These are phyloP conservation scores for Sebastes vulpes DNA, from an alignment of 2,797 vertebrate species.

Conservation along the genomic window DNA sequence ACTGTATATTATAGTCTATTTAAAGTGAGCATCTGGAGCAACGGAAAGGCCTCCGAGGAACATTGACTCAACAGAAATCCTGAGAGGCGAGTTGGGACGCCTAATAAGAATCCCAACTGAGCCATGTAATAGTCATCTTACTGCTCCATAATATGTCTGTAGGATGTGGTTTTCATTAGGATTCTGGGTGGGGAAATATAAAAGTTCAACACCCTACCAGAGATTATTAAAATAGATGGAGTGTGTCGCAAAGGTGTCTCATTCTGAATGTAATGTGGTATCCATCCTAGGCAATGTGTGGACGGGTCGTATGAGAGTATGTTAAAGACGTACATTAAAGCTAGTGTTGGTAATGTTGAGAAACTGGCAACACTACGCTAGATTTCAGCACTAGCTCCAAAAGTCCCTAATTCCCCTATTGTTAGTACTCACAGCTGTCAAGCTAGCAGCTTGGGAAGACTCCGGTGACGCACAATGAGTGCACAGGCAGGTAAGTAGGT, in stretches of 20 bases:
- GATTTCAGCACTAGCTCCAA: too few relatives aligned
- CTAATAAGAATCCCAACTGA: conserved; percentile 32
- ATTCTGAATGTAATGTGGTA: not conserved
- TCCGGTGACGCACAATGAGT: rapidly evolving
- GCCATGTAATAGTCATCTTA: conserved; percentile 38
- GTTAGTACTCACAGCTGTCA: too few relatives aligned
- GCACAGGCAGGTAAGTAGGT: too few relatives aligned
- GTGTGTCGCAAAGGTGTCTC: not conserved
- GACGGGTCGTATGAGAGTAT: not conserved
- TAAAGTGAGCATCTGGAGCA: conserved; percentile 34
- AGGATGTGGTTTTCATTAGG: not conserved
- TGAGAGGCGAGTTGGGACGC: conserved; percentile 3
- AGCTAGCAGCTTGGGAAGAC: too few relatives aligned
- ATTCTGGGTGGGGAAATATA: conserved; percentile 33
- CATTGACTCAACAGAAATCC: conserved; percentile 57
- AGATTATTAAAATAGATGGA: conserved; percentile 35
- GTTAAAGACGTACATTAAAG: not conserved
- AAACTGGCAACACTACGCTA: too few relatives aligned
- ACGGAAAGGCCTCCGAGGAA: conserved; percentile 23
- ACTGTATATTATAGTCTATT: conserved; percentile 44
- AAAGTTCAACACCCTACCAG: conserved; percentile 6
- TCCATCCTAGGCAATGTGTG: not conserved
- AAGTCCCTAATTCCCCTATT: too few relatives aligned
- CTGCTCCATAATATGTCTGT: conserved; percentile 7
- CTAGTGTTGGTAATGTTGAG: too few relatives aligned